Conservation (phyloP, 1,140 invertebrate genomes). For the Gryllus bimaculatus region DNA sequence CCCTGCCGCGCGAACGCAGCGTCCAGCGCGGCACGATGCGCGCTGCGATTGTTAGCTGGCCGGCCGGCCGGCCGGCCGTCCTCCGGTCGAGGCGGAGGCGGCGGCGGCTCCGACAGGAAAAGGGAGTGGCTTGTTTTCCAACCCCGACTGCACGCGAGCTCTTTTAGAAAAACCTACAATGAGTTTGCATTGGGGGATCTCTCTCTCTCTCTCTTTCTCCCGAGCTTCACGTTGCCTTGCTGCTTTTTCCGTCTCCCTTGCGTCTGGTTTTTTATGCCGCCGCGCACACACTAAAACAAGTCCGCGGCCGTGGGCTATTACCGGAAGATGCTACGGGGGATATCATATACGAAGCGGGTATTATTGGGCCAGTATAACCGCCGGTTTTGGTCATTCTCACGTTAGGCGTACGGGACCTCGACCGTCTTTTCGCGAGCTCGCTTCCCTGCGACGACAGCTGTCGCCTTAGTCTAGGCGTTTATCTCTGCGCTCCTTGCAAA, state of each 20-base stretch:
- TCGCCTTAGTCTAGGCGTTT: no score
- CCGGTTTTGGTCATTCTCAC: not conserved
- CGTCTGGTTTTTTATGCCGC: no score
- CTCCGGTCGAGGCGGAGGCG: not conserved
- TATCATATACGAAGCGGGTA: not conserved
- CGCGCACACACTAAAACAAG: no score
- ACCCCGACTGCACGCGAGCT: not conserved
- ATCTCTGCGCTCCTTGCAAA: no score
- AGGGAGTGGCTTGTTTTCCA: not conserved
- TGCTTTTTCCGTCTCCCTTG: not conserved
- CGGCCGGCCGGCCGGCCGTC: not conserved
- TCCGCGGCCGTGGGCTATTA: not conserved
- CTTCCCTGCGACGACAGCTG: no score
- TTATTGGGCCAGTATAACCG: not conserved
- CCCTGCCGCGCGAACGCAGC: not conserved
- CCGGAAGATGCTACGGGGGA: not conserved
- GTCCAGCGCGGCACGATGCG: not conserved
- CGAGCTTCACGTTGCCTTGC: not conserved
- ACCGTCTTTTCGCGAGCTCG: no score
- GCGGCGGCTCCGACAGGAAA: not conserved
- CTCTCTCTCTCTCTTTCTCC: not conserved
- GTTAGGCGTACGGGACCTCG: not conserved
- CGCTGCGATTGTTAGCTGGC: not conserved
- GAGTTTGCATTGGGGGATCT: not conserved
- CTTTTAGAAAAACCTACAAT: conserved; percentile 1